These are phyloP conservation scores for Lerista edwardsae DNA, from an alignment of 2,797 vertebrate genomes.

Conservation along the genomic window DNA sequence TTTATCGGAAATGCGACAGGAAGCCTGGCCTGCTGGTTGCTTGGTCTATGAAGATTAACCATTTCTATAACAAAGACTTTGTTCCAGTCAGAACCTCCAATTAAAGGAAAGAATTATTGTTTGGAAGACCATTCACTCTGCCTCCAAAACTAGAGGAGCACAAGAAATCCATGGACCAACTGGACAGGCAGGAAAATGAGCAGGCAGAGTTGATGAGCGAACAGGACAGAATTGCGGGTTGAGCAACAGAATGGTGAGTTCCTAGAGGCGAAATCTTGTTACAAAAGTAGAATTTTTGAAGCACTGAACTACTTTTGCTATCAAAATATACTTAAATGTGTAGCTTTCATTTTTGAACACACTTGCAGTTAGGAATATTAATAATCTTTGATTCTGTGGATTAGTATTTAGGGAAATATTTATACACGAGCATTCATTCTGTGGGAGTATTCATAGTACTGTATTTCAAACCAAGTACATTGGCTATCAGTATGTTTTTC, in stretches of 20 bases:
- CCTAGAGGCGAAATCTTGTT: neutral
- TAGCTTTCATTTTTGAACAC: neutral
- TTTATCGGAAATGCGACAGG: slow-evolving; percentile 71
- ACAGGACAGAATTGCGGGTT: slow-evolving; percentile 31
- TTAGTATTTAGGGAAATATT: neutral
- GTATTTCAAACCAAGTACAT: neutral
- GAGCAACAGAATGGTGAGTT: slow-evolving; percentile 57
- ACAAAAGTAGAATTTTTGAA: neutral
- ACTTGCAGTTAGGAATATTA: neutral
- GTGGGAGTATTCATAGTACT: neutral
- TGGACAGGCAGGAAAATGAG: slow-evolving; percentile 6
- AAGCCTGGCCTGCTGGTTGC: slow-evolving; percentile 61
- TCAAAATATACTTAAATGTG: neutral
- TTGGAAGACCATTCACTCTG: neutral
- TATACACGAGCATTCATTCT: neutral
- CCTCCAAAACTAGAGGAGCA: neutral
- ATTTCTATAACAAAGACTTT: slow-evolving; percentile 30
- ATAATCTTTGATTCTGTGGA: neutral
- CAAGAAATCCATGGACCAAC: slow-evolving; percentile 26
- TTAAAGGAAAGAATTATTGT: neutral
- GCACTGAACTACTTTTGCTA: neutral
- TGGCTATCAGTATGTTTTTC: neutral
- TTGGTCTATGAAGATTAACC: slow-evolving; percentile 51
- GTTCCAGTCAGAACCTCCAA: slow-evolving; percentile 15
- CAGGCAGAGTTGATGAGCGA: slow-evolving; percentile 5